Base-by-base conservation (phyloP, 1,140 invertebrate species). In the Neodiprion fabricii region DNA sequence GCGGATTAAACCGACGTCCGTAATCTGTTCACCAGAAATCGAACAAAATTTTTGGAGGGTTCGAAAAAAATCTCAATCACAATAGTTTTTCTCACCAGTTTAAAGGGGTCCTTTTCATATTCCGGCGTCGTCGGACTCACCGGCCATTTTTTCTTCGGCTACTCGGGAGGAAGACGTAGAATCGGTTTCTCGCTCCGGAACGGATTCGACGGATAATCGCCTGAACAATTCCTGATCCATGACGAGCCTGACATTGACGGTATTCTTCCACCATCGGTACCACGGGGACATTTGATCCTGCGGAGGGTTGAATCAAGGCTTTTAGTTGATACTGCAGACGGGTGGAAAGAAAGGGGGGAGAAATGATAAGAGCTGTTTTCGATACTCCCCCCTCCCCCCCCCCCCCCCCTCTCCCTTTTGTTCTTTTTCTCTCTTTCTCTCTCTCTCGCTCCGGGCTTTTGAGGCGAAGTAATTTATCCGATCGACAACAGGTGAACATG, bases 211-310 rank as follows among this genome's bases (percentile, higher is more conserved):
- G 67, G 82, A 81, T 53, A 75, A 68, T 74, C 76, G 72, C 72
- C 75, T 79, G 61, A 76, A 80, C 67, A 81, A 73, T 61, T 79
- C 77, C 74, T 80, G 81, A 72, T 85, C 83, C 75, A 82, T 81
- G 74, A 88, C 79, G 11, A 89, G 80, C 49, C 83, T 85, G 75
- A 89, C 82, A 77, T 88, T 86, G 65, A 87, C 83, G 66, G 85
- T 80, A 67, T 78, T 81, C 49, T 81, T 85, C 87, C 88, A 89
- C 88, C 88, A 89, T 49, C 82, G 83, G 80, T 89, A 89, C 87
- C 88, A 89, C 0, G 85, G 87, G n/a, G 79, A 78, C 67, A 87
- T 73, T 74, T 89, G 88, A 75, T 89, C 87, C 83, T 86, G 80
- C 73, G 81, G 77, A 77, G 82, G 77, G 17, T 12, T 17, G 65